Conservation (phyloP, 2,888 invertebrate genomes). For the Colostygia pectinataria region DNA sequence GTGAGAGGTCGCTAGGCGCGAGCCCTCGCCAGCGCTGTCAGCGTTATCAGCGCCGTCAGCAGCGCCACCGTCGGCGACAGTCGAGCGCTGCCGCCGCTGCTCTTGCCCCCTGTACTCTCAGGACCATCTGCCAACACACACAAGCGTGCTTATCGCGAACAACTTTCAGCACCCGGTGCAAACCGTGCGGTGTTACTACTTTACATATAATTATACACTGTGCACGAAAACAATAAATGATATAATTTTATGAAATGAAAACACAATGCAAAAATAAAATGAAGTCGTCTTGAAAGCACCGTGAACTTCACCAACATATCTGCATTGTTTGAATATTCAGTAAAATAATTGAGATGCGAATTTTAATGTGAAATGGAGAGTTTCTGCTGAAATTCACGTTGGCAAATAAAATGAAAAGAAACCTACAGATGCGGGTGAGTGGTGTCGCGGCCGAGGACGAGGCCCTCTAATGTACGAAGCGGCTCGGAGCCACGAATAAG, state of each 20-base stretch:
- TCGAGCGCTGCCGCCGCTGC: constrained; percentile 40
- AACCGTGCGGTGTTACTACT: constrained; percentile 20
- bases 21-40: constrained; percentile 38
- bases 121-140: constrained; percentile 46
- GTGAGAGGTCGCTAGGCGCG: constrained; percentile 38
- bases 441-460: constrained; percentile 75
- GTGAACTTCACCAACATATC: constrained; percentile 30
- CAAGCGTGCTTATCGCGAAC: constrained; percentile 35
- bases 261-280: constrained; percentile 38
- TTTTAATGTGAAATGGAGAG: constrained; percentile 1
- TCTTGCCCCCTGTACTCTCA: constrained; percentile 46
- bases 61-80: constrained; percentile 25
- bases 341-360: constrained; percentile 11
- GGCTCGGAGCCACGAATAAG: constrained; percentile 58
- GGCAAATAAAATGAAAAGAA: constrained; percentile 58
- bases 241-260: constrained; percentile 27
- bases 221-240: constrained; percentile 27
- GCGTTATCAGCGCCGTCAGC: constrained; percentile 35
- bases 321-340: constrained; percentile 17
- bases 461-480: constrained; percentile 66
- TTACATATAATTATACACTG: constrained; percentile 16
- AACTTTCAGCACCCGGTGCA: constrained; percentile 17
- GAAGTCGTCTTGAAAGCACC: constrained; percentile 26
- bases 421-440: constrained; percentile 76
- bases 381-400: constrained; percentile 39